phyloP scores from a whole-genome alignment of 2,797 vertebrate species.

The Ptychobarbus kaznakovi region DNA sequence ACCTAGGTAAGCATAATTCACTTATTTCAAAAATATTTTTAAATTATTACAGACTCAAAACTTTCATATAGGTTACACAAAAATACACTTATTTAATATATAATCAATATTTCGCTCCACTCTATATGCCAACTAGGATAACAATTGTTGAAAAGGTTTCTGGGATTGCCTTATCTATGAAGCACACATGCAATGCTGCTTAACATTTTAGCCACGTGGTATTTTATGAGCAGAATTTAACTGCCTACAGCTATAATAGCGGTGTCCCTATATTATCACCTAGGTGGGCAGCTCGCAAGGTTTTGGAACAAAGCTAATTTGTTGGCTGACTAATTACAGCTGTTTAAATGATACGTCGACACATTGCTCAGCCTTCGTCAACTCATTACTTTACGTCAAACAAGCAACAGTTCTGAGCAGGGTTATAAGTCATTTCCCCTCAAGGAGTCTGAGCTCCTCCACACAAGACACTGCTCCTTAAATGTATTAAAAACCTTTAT shows the following conservation, averaged over 20 bases:
- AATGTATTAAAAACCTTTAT: slow-evolving; percentile 60
- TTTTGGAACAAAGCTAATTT: slow-evolving; percentile 18
- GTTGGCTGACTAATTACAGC: slow-evolving; percentile 23
- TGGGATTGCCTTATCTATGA: neutral
- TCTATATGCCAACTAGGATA: neutral
- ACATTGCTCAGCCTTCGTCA: neutral
- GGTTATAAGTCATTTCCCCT: slow-evolving; percentile 25
- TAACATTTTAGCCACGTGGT: neutral
- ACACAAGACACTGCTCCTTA: neutral
- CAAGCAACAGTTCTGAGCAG: slow-evolving; percentile 21
- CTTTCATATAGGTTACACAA: neutral
- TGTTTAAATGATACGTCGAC: slow-evolving; percentile 45
- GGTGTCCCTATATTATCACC: neutral
- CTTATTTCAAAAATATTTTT: neutral
- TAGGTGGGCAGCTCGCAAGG: slow-evolving; percentile 13
- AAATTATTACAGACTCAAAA: neutral
- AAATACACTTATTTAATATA: neutral
- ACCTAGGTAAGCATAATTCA: neutral
- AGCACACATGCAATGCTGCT: neutral
- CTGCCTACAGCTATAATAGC: slow-evolving; percentile 8
- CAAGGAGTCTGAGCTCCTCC: neutral
- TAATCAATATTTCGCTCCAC: neutral
- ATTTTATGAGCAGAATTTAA: neutral
- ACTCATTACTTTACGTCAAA: slow-evolving; percentile 43
- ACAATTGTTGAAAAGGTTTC: neutral